Percentiles rank a stretch among this genome's conserved stretches.
These are phyloP conservation scores for Salvelinus sp. DNA, from an alignment of 2,113 vertebrate genomes.

Conservation along the genomic window DNA sequence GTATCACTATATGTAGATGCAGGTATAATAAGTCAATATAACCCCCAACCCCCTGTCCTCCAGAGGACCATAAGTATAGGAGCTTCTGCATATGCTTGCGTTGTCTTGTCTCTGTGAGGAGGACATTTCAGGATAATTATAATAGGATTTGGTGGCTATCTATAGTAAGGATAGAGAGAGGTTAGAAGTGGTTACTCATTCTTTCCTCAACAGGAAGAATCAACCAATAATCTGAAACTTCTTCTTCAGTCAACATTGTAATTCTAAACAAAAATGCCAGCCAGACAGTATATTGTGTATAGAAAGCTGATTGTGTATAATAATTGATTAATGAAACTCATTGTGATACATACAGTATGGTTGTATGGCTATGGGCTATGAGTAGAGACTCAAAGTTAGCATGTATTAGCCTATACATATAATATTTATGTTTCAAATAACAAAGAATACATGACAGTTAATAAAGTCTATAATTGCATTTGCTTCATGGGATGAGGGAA, in stretches of 20 bases:
- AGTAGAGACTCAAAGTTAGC: background rate
- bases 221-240: constrained; percentile 57
- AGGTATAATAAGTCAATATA: background rate
- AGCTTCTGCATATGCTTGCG: constrained; percentile 37
- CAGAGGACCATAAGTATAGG: background rate
- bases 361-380: background rate
- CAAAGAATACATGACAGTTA: background rate
- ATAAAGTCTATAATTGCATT: background rate
- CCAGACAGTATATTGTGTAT: background rate
- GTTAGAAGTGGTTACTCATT: constrained; percentile 80
- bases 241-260: constrained; percentile 22
- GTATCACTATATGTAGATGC: background rate
- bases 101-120: constrained; percentile 65
- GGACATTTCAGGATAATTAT: constrained; percentile 83
- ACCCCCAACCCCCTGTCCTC: background rate
- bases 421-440: background rate
- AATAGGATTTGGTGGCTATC: constrained; percentile 81
- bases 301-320: background rate
- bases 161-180: constrained; percentile 77
- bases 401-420: background rate
- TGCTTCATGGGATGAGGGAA: background rate
- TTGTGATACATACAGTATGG: background rate
- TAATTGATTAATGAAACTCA: background rate
- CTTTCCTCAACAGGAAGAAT: constrained; percentile 73
- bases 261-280: constrained; percentile 4